Base-by-base conservation (phyloP, 2,888 invertebrate species). In the Acanthosepion lycidas region DNA sequence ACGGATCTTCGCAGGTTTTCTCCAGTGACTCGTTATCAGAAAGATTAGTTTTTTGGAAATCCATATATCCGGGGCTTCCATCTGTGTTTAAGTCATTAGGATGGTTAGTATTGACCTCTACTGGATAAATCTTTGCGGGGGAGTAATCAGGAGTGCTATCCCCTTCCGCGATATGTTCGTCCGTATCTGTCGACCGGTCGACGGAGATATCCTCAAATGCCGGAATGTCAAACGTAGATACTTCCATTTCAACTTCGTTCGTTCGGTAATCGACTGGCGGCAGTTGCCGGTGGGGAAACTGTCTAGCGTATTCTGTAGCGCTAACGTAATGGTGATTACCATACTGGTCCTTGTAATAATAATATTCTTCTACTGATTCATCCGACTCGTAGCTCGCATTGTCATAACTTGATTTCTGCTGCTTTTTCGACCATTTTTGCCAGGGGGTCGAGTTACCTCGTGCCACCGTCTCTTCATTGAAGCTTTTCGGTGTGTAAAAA, bases 311-410 rank as follows among this genome's bases (percentile, higher is more conserved):
- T 53, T 93, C 93, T 28, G 20, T n/a, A n/a, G 93, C 93, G n/a
- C 93, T 93, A 12, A 93, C 93, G 33, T 93, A 93, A 51, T 93
- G 93, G 15, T n/a, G 49, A n/a, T 93, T 49, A n/a, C 93, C 93
- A 28, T 93, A 93, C 3, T 93, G 93, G 53, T 93, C 93, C 20
- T 49, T 93, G 20, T 93, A 93, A 93, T 53, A 53, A 51, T 93
- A 93, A 53, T 49, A 93, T n/a, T 53, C 93, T 51, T 53, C 93
- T 4, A 20, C 51, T 1, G 51, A 51, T 49, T 93, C 93, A 28
- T 93, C 93, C 49, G n/a, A 93, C 6, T 93, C 93, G 53, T 93
- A 93, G 26, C 93, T 51, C 6, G 93, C 93, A 51, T 93, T 93
- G 18, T 93, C 93, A 48, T 93, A 93, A 28, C 93, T 53, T 5